Base-by-base conservation (phyloP, 2,113 vertebrate genomes). In the Paedocypris sp. region DNA sequence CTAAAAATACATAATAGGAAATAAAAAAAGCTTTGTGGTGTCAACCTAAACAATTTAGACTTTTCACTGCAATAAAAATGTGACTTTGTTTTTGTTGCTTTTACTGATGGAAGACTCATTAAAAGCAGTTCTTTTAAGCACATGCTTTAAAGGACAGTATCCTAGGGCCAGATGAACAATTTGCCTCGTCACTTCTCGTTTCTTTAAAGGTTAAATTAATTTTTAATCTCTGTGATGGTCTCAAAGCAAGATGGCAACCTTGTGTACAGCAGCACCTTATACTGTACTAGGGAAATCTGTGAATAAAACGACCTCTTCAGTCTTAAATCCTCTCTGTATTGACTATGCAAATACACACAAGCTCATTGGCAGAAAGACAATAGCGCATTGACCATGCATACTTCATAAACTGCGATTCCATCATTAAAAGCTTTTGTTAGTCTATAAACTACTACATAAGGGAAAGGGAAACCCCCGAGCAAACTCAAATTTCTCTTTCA, bases 91-190 rank as follows among this genome's bases (percentile, higher is more conserved):
- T 56, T 25, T 56, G 15, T 38, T 20, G 13, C 36, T 6, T n/a
- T n/a, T n/a, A 1, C 23, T 57, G 53, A 32, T 57, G 26, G 26
- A 22, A 15, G 25, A 57, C 15, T 43, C 29, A 57, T 57, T 57
- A 57, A 26, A 43, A 32, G 53, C 53, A 31, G 39, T 31, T 43
- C 6, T 26, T 43, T 57, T 57, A 57, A 57, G 29, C 38, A 43
- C 53, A 57, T 57, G 39, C 38, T 57, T 57, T n/a, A 43, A 43
- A 16, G 43, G 53, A 57, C 53, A 43, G 10, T 31, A 20, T 57
- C 38, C 53, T 32, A 22, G 25, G 39, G 26, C 38, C 38, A 43
- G 16, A 10, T 19, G 36, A 31, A 32, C 43, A 57, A 57, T 57
- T 57, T 57, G 53, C 16, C 15, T 8, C 38, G 29, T 42, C 36